A percentile compares a stretch with the other conserved stretches of the same genome.
phyloP scores from a whole-genome alignment of 2,888 invertebrate species.

The Drosophila anceps region DNA sequence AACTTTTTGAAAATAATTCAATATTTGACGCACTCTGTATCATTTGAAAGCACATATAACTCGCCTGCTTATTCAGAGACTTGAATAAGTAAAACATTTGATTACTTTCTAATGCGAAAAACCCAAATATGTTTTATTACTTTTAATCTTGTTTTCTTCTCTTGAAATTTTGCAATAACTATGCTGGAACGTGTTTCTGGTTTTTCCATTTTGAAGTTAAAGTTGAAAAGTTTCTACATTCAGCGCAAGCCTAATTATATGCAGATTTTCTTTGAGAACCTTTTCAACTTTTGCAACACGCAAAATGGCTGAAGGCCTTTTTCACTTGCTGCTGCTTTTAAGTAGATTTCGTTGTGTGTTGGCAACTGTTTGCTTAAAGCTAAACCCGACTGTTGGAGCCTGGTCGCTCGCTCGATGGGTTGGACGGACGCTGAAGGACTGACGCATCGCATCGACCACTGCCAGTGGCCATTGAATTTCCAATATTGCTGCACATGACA shows the following conservation, averaged over 20 bases:
- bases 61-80: not conserved
- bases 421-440: not conserved
- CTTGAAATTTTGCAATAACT: not conserved
- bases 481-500: constrained; percentile 58
- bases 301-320: constrained; percentile 20
- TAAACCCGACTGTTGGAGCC: constrained; percentile 11
- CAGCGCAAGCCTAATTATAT: constrained; percentile 25
- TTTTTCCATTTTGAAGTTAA: not conserved
- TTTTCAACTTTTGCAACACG: constrained; percentile 12
- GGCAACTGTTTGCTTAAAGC: constrained; percentile 40
- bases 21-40: no score
- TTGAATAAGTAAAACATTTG: no score
- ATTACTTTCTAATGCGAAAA: not conserved
- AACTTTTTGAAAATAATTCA: no score
- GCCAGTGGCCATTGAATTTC: constrained; percentile 44
- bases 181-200: not conserved
- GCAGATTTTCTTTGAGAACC: constrained; percentile 21
- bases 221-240: constrained; percentile 4
- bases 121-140: not conserved
- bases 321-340: constrained; percentile 10
- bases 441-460: constrained; percentile 33
- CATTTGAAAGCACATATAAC: no score
- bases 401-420: not conserved
- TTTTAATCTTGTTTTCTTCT: not conserved
- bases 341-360: constrained; percentile 34